Evolutionary conservation across 2,113 vertebrate genomes (phyloP).

Genomic region (Vidua macroura): DNA sequence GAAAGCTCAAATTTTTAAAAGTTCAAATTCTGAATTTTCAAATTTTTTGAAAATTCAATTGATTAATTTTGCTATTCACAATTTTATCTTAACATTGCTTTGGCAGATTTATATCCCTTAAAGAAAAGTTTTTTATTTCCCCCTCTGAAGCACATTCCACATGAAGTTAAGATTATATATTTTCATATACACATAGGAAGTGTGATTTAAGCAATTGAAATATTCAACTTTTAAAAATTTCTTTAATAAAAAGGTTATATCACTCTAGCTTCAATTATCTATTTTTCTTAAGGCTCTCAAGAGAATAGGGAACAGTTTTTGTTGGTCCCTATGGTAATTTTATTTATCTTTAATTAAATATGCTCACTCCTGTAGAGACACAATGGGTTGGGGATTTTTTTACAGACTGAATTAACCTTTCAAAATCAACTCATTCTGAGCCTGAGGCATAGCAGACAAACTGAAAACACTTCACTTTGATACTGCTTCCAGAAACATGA

Average conservation of each 20-base stretch:
- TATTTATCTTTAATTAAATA: neutral
- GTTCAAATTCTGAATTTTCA: neutral
- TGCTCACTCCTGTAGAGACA: neutral
- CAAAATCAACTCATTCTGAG: neutral
- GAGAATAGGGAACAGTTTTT: neutral
- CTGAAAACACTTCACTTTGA: neutral
- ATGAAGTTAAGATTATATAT: neutral
- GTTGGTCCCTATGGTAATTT: neutral
- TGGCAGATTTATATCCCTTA: neutral
- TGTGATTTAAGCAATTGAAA: neutral
- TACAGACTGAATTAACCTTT: neutral
- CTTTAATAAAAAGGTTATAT: neutral
- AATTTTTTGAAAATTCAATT: neutral
- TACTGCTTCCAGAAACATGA: conserved; percentile 32
- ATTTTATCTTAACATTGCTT: neutral
- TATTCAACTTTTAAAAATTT: neutral
- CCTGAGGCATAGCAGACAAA: neutral
- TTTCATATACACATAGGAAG: neutral
- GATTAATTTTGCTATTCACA: neutral
- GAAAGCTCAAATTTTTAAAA: neutral
- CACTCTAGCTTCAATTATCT: neutral
- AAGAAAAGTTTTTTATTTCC: neutral
- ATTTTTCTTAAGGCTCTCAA: neutral
- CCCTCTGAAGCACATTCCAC: neutral
- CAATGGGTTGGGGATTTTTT: neutral